phyloP scores from a whole-genome alignment of 2,113 vertebrate genomes.

The Amphiprion ocellaris region DNA sequence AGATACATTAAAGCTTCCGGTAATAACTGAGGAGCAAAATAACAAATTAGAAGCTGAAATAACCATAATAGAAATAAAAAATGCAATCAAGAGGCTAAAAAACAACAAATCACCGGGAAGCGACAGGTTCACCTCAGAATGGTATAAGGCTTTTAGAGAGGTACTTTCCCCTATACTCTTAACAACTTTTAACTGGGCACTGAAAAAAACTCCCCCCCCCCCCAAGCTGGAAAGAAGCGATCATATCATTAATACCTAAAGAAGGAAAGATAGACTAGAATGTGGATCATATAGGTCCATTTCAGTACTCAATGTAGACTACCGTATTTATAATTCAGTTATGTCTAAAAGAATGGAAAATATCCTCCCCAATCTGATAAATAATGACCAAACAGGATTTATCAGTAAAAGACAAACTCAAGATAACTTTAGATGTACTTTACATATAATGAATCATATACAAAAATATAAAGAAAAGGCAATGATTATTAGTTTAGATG shows the following conservation, averaged over 20 bases:
- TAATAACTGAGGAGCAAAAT: too few relatives aligned
- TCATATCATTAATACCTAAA: not conserved
- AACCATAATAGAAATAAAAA: too few relatives aligned
- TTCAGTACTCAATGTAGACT: not conserved
- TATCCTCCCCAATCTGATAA: not conserved
- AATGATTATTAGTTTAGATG: not conserved
- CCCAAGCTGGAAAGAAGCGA: too few relatives aligned
- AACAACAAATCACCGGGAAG: too few relatives aligned
- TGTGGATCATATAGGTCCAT: not conserved
- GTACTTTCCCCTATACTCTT: too few relatives aligned
- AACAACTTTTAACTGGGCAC: too few relatives aligned
- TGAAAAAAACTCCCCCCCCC: too few relatives aligned
- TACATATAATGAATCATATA: not conserved
- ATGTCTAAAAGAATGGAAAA: constrained; percentile 1
- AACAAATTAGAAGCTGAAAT: too few relatives aligned
- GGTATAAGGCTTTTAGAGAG: too few relatives aligned
- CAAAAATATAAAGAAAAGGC: not conserved
- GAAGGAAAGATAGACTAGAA: not conserved
- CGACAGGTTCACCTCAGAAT: too few relatives aligned
- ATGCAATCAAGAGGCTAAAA: too few relatives aligned
- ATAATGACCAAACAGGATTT: constrained; percentile 1
- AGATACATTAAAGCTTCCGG: too few relatives aligned
- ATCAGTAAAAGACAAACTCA: not conserved
- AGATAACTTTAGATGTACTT: not conserved
- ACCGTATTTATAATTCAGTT: not conserved